Evolutionary conservation across 1,140 invertebrate species (phyloP), one percentile per base, ranked within the genome.

Genomic region (Acromyrmex heyeri): DNA sequence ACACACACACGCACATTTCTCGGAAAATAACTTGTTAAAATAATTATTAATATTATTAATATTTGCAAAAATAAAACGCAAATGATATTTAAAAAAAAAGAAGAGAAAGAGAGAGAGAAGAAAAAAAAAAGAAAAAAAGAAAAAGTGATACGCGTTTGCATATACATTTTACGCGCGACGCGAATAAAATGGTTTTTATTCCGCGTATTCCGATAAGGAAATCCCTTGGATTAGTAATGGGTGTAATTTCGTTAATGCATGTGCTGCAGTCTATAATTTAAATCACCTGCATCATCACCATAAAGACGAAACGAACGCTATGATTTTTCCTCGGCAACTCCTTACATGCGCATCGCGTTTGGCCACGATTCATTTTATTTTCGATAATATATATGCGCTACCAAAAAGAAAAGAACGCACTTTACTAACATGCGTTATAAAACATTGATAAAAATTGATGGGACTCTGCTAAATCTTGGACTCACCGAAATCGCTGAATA

Each of bases 291-390:
- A 67, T 75, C 59, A 53, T 38, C 30, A 34, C 70, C 34, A 50
- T 55, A 59, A 89, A 55, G 70, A 64, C 27, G 61, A 30, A 55
- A 48, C 16, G 12, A 10, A 18, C 27, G 50, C 18, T 4, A 44
- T 18, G 12, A 44, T 38, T 82, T 73, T 81, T 83, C 65, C 61
- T 61, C 50, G 12, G n/a, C 14, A 72, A 62, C n/a, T 57, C 30
- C 24, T 21, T 61, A 50, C 38, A 44, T 67, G 61, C 61, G n/a
- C 55, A 16, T 27, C 8, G 81, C 48, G 18, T 18, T 90, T 90
- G 89, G 89, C 88, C 27, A n/a, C 18, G 48, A n/a, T 90, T 88
- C 89, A 90, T 87, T 89, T 90, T 90, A 87, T 85, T 87, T 75
- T 70, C 69, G 69, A 85, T 90, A 90, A 79, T 70, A 87, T 90